Conservation (phyloP, 2,797 vertebrate species). For the Okamejei kenojei region DNA sequence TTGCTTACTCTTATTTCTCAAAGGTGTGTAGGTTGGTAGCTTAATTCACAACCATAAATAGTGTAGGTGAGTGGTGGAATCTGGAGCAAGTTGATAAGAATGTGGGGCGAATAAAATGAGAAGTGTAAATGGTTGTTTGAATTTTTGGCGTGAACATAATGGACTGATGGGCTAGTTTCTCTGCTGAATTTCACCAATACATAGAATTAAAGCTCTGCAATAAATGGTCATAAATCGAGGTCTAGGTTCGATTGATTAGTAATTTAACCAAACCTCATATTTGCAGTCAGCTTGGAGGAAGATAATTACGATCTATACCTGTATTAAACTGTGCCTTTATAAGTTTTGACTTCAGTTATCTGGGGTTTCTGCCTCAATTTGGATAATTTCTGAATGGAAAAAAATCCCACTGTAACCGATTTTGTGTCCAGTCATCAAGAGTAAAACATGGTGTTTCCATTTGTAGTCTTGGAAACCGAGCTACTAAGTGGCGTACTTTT, state of each 20-base stretch:
- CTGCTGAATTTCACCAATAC: no score
- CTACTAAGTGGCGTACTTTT: neutral
- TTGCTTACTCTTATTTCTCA: no score
- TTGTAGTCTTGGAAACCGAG: conserved; percentile 20
- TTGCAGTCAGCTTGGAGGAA: neutral
- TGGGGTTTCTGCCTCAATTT: neutral
- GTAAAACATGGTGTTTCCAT: conserved; percentile 2
- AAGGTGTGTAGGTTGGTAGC: no score
- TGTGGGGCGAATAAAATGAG: no score
- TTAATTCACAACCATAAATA: no score
- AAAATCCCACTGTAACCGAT: neutral
- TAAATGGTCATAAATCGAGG: neutral
- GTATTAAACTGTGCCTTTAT: no score
- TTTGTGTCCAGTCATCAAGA: neutral
- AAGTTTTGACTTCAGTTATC: no score
- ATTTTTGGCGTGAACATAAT: no score
- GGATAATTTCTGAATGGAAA: neutral
- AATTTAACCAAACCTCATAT: neutral
- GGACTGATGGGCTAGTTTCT: no score
- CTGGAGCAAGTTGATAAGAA: no score
- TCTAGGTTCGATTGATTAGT: neutral
- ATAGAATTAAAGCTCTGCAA: neutral
- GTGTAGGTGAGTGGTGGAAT: no score
- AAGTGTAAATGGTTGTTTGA: no score
- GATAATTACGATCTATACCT: neutral